Evolutionary conservation across 1,140 invertebrate genomes (phyloP).

Genomic region (Cardiocondyla obscurior): DNA sequence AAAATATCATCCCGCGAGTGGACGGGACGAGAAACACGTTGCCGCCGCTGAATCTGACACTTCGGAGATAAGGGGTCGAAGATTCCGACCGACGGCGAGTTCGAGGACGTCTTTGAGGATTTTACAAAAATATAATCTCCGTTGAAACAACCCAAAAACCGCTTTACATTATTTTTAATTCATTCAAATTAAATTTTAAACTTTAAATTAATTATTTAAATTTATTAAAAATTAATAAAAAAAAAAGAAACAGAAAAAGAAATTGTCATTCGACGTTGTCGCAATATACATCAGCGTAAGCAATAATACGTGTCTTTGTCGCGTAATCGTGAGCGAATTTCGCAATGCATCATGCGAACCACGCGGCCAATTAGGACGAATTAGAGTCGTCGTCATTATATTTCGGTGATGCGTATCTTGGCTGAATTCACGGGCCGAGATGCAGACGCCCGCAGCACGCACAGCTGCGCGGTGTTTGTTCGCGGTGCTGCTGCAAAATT

Average conservation of each 20-base stretch:
- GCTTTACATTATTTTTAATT: neutral
- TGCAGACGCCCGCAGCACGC: neutral
- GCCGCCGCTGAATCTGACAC: conserved; percentile 36
- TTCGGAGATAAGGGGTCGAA: conserved; percentile 43
- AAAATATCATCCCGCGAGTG: conserved; percentile 68
- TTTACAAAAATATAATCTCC: neutral
- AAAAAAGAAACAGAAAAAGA: no score
- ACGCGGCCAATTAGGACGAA: neutral
- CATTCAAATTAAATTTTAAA: no score
- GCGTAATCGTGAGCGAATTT: neutral
- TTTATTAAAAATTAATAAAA: no score
- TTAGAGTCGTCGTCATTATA: neutral
- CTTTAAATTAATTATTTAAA: no score
- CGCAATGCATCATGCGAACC: neutral
- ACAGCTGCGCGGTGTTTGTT: conserved; percentile 1
- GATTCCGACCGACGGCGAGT: neutral
- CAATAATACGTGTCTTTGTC: neutral
- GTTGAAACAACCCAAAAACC: neutral
- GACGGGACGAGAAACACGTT: conserved; percentile 55
- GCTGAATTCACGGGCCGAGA: neutral
- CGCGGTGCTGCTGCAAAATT: conserved; percentile 16
- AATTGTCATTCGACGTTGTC: neutral
- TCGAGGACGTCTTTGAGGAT: neutral
- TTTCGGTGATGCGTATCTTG: neutral
- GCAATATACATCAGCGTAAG: neutral